These are phyloP conservation scores for Acanthosepion pharaonis DNA, from an alignment of 2,888 invertebrate species.

Conservation along the genomic window DNA sequence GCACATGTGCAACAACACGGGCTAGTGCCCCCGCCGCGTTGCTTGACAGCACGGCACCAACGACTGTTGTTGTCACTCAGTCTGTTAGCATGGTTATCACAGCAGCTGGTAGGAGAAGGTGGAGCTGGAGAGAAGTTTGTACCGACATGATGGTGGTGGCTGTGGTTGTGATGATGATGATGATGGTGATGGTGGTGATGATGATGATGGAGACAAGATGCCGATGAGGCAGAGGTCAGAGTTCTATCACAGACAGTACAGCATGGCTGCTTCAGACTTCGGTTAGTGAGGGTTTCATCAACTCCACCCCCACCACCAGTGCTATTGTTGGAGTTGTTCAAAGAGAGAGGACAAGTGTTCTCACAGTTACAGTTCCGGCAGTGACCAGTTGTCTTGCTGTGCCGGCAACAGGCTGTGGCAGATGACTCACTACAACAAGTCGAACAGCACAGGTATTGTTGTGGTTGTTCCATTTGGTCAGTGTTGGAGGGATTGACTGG, in stretches of 20 bases:
- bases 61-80: conserved; percentile 34
- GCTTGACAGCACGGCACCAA: conserved; percentile 42
- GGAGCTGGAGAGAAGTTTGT: conserved; percentile 44
- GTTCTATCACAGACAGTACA: conserved; percentile 46
- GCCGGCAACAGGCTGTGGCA: conserved; percentile 38
- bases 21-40: background rate
- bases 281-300: background rate
- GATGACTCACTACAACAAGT: conserved; percentile 35
- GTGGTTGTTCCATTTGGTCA: conserved; percentile 36
- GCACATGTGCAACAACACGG: background rate
- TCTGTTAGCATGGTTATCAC: conserved; percentile 23
- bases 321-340: conserved; percentile 36
- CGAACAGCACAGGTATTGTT: conserved; percentile 42
- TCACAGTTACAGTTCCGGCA: conserved; percentile 45
- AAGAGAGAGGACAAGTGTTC: conserved; percentile 36
- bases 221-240: conserved; percentile 39
- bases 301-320: background rate
- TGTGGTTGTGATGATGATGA: background rate
- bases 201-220: background rate
- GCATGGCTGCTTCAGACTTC: conserved; percentile 33
- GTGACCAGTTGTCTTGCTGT: conserved; percentile 42
- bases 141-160: conserved; percentile 42
- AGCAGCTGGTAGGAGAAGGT: conserved; percentile 20
- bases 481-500: conserved; percentile 44
- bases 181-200: conserved; percentile 37